phyloP scores from a whole-genome alignment of 2,113 vertebrate species.

The Heteronetta atricapilla region DNA sequence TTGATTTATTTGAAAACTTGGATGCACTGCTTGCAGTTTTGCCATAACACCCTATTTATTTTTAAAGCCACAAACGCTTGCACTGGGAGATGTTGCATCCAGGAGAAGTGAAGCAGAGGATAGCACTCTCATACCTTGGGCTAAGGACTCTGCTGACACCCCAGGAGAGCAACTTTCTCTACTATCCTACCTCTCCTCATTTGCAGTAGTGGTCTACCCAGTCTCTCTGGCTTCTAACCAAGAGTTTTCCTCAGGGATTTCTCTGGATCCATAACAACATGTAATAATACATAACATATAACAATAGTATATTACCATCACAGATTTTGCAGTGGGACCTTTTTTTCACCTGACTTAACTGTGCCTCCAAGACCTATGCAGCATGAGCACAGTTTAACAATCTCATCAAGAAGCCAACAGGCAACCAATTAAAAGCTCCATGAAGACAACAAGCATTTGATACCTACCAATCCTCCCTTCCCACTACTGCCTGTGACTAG shows the following conservation, averaged over 20 bases:
- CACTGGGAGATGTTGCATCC: neutral
- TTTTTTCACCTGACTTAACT: neutral
- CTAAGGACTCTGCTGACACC: neutral
- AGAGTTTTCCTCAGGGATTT: neutral
- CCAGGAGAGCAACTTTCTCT: neutral
- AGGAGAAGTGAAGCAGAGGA: neutral
- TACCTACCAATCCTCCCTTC: neutral
- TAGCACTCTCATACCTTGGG: neutral
- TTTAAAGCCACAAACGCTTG: neutral
- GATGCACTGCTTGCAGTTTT: neutral
- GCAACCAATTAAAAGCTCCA: neutral
- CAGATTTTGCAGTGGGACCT: neutral
- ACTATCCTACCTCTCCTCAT: neutral
- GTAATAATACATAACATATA: neutral
- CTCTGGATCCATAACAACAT: neutral
- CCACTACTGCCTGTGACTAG: neutral
- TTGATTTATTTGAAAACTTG: neutral
- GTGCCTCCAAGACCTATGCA: neutral
- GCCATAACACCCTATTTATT: neutral
- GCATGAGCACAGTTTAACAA: neutral
- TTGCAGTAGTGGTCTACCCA: neutral
- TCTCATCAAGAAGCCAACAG: neutral
- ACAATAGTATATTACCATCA: neutral
- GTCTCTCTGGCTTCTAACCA: neutral
- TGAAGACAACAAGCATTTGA: neutral